Conservation (phyloP, 53 echinoderm and acorn worm species). For the Crossaster papposus region DNA sequence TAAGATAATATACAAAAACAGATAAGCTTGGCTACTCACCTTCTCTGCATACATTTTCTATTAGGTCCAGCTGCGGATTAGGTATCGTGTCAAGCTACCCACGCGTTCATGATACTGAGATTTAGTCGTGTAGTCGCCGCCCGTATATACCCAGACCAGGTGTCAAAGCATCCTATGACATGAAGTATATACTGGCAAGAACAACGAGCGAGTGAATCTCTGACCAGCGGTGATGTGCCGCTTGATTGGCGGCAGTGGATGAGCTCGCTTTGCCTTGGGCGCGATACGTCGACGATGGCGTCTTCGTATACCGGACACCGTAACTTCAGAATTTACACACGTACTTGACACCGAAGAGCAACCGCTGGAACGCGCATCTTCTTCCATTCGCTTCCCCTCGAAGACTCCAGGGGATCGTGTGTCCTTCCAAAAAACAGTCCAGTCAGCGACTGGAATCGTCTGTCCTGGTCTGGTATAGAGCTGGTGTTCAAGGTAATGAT, state of each 20-base stretch:
- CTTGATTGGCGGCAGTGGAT: constrained; percentile 31
- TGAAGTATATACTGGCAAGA: background rate
- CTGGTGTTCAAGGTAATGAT: constrained; percentile 49
- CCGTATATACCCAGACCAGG: background rate
- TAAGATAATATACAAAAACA: background rate
- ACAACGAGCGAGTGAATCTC: constrained; percentile 19
- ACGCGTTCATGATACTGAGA: constrained; percentile 26
- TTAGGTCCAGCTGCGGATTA: constrained; percentile 32
- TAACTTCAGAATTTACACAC: constrained; percentile 64
- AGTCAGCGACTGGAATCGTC: constrained; percentile 33
- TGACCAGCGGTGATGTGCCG: background rate
- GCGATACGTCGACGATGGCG: constrained; percentile 38
- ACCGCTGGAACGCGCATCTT: constrained; percentile 45
- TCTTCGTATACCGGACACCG: constrained; percentile 55
- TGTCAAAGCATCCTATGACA: constrained; percentile 1
- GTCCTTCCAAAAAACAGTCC: constrained; percentile 24
- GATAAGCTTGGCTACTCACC: constrained; percentile 7
- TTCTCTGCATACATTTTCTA: constrained; percentile 15
- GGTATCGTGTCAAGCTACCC: constrained; percentile 15
- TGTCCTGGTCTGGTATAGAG: constrained; percentile 18
- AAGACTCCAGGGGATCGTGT: constrained; percentile 49
- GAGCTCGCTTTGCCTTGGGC: constrained; percentile 42
- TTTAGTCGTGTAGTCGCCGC: constrained; percentile 26
- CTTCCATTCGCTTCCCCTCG: constrained; percentile 18
- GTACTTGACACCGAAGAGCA: constrained; percentile 54